These are phyloP conservation scores for Galbula dea DNA, from an alignment of 2,113 vertebrate species.

Conservation along the genomic window DNA sequence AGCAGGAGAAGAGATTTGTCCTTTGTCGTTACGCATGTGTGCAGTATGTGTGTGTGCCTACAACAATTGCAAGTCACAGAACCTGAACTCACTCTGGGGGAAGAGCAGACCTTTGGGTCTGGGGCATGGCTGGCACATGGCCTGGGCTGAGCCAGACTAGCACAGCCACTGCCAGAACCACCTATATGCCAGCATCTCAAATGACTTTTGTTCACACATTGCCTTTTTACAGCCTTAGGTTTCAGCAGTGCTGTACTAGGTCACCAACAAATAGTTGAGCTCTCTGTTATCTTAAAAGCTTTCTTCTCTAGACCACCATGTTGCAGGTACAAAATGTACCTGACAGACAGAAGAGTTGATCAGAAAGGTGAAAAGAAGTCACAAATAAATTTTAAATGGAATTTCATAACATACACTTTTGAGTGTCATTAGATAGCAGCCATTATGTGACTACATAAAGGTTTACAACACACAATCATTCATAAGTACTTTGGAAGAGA, in stretches of 20 bases:
- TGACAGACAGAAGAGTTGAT: background rate
- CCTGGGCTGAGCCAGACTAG: background rate
- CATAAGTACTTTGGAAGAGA: background rate
- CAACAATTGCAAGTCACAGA: background rate
- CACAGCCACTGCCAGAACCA: background rate
- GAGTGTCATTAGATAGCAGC: background rate
- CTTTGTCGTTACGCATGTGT: background rate
- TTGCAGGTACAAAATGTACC: background rate
- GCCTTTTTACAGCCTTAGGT: background rate
- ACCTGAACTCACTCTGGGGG: background rate
- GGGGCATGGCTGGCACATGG: background rate
- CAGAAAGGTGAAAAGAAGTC: conserved; percentile 1
- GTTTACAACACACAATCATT: background rate
- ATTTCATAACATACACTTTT: background rate
- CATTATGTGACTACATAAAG: background rate
- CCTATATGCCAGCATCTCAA: background rate
- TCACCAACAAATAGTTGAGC: background rate
- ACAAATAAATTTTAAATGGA: background rate
- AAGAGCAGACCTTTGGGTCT: background rate
- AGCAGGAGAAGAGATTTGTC: background rate
- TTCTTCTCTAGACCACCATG: background rate
- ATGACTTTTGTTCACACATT: background rate
- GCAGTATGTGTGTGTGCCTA: background rate
- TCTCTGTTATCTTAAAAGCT: background rate
- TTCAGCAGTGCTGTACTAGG: background rate